Evolutionary conservation across 2,888 invertebrate species (phyloP).

Genomic region (Agonum fuliginosum): DNA sequence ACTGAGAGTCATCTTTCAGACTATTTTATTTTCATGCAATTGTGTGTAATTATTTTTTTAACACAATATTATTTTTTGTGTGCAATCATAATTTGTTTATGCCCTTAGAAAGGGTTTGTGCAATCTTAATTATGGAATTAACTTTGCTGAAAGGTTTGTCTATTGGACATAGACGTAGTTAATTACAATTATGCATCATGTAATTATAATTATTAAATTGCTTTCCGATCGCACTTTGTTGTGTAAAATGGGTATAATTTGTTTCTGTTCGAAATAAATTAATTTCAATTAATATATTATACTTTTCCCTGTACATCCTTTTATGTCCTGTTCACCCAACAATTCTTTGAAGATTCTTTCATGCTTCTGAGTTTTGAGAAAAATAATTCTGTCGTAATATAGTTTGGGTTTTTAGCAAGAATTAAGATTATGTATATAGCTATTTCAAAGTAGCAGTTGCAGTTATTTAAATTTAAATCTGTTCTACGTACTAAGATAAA

Average conservation of each 20-base stretch:
- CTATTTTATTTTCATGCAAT: slow-evolving; percentile 65
- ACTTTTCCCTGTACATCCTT: background rate
- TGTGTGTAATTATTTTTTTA: slow-evolving; percentile 65
- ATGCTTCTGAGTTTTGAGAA: too few species aligned
- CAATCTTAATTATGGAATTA: slow-evolving; percentile 50
- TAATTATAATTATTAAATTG: slow-evolving; percentile 48
- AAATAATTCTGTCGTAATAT: too few species aligned
- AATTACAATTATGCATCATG: slow-evolving; percentile 26
- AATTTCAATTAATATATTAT: slow-evolving; percentile 41
- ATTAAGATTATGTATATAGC: too few species aligned
- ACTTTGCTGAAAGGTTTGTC: slow-evolving; percentile 49
- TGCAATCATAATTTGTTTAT: slow-evolving; percentile 63
- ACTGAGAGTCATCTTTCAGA: slow-evolving; percentile 64
- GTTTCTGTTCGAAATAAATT: slow-evolving; percentile 58
- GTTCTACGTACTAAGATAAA: too few species aligned
- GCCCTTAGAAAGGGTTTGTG: slow-evolving; percentile 50
- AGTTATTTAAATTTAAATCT: too few species aligned
- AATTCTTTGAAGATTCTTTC: too few species aligned
- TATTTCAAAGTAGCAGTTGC: too few species aligned
- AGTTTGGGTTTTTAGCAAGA: too few species aligned
- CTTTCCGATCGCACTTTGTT: slow-evolving; percentile 57
- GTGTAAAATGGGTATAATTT: slow-evolving; percentile 59
- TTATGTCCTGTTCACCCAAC: background rate
- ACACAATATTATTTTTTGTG: slow-evolving; percentile 66
- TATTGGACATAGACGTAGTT: slow-evolving; percentile 26